These are phyloP conservation scores for Astreopora myriophthalma DNA, from an alignment of 64 coral and sea anemone species.

Conservation along the genomic window DNA sequence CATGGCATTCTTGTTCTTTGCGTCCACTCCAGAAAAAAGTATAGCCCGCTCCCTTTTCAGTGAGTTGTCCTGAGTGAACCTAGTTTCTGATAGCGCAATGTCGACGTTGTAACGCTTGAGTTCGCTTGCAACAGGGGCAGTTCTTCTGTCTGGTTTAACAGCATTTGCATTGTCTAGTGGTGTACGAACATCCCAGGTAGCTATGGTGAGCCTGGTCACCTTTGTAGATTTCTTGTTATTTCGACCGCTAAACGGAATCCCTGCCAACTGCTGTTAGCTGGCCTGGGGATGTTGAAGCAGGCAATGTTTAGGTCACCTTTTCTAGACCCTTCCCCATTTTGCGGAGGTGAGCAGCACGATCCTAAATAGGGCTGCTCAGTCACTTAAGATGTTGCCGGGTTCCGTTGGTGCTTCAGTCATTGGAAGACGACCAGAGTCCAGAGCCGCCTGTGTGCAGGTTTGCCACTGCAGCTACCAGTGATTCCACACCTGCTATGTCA, in stretches of 20 bases:
- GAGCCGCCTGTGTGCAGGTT: no score
- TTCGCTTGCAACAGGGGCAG: background rate
- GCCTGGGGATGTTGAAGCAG: background rate
- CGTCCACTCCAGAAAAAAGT: no score
- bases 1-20: no score
- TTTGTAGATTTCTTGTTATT: constrained; percentile 6
- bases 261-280: constrained; percentile 3
- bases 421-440: no score
- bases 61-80: constrained; percentile 4
- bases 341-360: constrained; percentile 43
- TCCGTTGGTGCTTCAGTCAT: no score
- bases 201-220: constrained; percentile 10
- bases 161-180: background rate
- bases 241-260: constrained; percentile 24
- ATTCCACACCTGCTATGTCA: no score
- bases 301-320: constrained; percentile 50
- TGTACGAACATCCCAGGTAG: constrained; percentile 32
- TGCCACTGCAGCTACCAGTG: no score
- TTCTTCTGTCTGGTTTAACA: background rate
- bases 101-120: background rate
- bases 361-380: constrained; percentile 60
- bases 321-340: constrained; percentile 44
- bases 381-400: no score
- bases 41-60: background rate
- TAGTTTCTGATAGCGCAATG: background rate